Percentiles rank a stretch among this genome's conserved stretches.
phyloP scores from a whole-genome alignment of 2,797 vertebrate genomes.

The Cryptoblepharus egeriae region DNA sequence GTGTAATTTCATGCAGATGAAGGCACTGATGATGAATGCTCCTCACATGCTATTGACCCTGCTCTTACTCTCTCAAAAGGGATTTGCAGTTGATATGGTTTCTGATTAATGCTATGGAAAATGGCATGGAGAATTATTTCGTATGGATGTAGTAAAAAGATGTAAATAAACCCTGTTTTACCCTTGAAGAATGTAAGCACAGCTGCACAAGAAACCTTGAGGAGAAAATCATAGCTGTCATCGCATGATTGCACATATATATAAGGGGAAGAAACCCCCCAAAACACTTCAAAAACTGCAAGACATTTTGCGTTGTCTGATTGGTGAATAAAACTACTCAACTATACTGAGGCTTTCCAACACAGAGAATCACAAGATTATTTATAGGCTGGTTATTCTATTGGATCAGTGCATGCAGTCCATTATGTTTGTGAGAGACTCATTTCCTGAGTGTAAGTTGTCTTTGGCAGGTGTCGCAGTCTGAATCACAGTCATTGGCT shows the following conservation, averaged over 20 bases:
- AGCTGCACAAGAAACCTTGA: slow-evolving; percentile 69
- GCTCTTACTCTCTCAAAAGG: slow-evolving; percentile 34
- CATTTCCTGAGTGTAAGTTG: background rate
- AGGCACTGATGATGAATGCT: slow-evolving; percentile 41
- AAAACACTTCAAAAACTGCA: slow-evolving; percentile 50
- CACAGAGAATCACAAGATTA: slow-evolving; percentile 21
- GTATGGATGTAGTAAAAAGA: slow-evolving; percentile 62
- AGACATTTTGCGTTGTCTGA: slow-evolving; percentile 50
- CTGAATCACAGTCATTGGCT: background rate
- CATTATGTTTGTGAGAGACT: background rate
- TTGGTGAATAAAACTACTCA: slow-evolving; percentile 12
- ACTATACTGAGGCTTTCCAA: slow-evolving; percentile 47
- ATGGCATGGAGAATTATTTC: slow-evolving; percentile 58
- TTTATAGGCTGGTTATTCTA: slow-evolving; percentile 9
- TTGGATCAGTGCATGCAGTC: background rate
- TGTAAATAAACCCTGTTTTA: slow-evolving; percentile 39
- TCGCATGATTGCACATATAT: slow-evolving; percentile 72
- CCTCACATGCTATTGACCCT: slow-evolving; percentile 44
- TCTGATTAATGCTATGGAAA: slow-evolving; percentile 54
- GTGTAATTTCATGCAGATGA: slow-evolving; percentile 48
- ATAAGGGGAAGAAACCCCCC: slow-evolving; percentile 50
- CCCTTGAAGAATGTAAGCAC: slow-evolving; percentile 63
- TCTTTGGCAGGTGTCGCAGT: background rate
- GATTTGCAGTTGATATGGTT: slow-evolving; percentile 45
- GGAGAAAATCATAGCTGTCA: slow-evolving; percentile 70